A percentile compares a stretch with the other conserved stretches of the same genome.
Evolutionary conservation across 2,113 vertebrate species (phyloP).

Genomic region (Sorex araneus): DNA sequence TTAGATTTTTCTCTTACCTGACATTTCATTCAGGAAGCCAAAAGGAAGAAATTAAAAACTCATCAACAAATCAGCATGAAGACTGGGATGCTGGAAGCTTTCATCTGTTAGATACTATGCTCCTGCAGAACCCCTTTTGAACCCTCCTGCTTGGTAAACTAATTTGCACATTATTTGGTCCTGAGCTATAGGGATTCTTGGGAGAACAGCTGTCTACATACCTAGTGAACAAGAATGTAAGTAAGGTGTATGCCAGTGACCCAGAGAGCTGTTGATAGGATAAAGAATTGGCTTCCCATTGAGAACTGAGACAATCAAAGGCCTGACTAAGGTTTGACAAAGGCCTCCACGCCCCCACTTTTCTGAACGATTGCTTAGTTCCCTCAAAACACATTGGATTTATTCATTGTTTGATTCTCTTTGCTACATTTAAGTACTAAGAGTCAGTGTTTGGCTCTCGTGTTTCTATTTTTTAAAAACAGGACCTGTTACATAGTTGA

Average conservation of each 20-base stretch:
- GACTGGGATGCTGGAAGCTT: constrained; percentile 65
- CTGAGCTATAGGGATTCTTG: constrained; percentile 63
- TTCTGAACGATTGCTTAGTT: background rate
- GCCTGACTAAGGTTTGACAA: too few species aligned
- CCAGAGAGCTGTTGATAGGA: background rate
- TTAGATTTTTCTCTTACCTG: constrained; percentile 45
- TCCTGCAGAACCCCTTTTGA: constrained; percentile 69
- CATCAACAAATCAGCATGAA: constrained; percentile 83
- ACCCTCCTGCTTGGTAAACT: constrained; percentile 69
- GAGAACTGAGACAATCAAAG: background rate
- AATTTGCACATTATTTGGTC: constrained; percentile 56
- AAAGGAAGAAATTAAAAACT: constrained; percentile 85
- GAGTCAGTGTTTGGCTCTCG: background rate
- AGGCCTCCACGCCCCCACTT: too few species aligned
- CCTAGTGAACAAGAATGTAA: constrained; percentile 52
- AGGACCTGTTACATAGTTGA: background rate
- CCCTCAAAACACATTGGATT: background rate
- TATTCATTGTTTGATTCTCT: background rate
- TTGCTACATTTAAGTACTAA: background rate
- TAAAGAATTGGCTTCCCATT: background rate
- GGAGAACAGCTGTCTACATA: constrained; percentile 67
- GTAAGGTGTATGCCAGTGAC: background rate
- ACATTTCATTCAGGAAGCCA: constrained; percentile 71
- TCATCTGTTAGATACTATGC: constrained; percentile 80
- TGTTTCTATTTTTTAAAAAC: constrained; percentile 5